Evolutionary conservation across 1,140 invertebrate genomes (phyloP).

Genomic region (Latrodectus geometricus): DNA sequence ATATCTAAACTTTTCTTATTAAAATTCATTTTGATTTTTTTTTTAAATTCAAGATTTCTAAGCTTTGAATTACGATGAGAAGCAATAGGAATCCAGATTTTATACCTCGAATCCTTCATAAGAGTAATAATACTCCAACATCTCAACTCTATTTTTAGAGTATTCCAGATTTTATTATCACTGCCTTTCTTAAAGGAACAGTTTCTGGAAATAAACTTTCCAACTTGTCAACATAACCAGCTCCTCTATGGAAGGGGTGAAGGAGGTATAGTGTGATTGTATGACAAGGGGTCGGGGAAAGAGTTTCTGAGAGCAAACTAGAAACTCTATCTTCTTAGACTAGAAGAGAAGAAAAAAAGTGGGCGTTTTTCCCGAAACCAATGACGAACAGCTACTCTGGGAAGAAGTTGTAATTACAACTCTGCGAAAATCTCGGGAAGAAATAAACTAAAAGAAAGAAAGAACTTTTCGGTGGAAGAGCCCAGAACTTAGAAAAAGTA

Average conservation of each 20-base stretch:
- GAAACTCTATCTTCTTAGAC: background rate
- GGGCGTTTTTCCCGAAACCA: constrained; percentile 11
- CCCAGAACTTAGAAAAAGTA: background rate
- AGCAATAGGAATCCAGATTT: background rate
- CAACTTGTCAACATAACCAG: background rate
- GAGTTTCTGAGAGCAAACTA: background rate
- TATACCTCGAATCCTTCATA: background rate
- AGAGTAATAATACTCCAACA: background rate
- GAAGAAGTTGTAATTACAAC: constrained; percentile 20
- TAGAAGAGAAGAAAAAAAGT: background rate
- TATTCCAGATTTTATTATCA: background rate
- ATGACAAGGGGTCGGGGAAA: background rate
- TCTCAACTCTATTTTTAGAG: background rate
- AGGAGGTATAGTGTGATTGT: background rate
- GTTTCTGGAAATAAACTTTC: background rate
- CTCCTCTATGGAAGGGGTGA: background rate
- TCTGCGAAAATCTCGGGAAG: background rate
- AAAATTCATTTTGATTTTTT: too few species aligned
- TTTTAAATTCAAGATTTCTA: background rate
- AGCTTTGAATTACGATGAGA: background rate
- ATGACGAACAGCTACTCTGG: constrained; percentile 4
- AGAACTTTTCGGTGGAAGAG: background rate
- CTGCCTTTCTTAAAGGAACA: background rate
- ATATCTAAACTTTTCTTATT: too few species aligned
- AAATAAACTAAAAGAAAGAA: background rate